Evolutionary conservation across 1,140 invertebrate genomes (phyloP), one percentile per base, ranked within the genome.

Genomic region (Drosophila obscura): DNA sequence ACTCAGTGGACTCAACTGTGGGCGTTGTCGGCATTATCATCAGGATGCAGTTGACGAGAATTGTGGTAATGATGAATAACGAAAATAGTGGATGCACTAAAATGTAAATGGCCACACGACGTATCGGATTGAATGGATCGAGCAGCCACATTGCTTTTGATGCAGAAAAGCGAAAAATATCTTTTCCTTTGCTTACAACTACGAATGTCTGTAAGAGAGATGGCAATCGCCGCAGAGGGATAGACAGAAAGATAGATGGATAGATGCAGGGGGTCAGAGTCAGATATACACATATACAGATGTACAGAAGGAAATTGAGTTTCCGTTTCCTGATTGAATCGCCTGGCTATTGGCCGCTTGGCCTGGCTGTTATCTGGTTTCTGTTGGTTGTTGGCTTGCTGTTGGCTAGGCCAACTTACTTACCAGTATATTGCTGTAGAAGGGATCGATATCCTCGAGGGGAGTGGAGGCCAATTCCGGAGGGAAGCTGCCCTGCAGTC

Each of bases 131-230:
- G 94, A 99, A 99, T 76, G 98, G 98, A 93, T 97, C 96, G 90
- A 99, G 94, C 92, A 98, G 94, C 95, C 96, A 99, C 92, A 99
- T 93, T 92, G 97, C 97, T 93, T 99, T 96, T 80, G 97, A 97
- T 91, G 98, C 97, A 93, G 97, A 98, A 95, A 99, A 99, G 93
- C 98, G 95, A 95, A 98, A 99, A 94, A 99, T 98, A 94, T 98
- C 97, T 94, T 97, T 98, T 93, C 98, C 98, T 95, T 96, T 98
- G 94, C 97, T 99, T 93, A 99, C 94, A 90, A 99, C 98, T 94
- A 98, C 96, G 94, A 99, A 99, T 92, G 98, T 99, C 98, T 99
- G 95, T 60, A 95, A 94, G 60, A 80, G 46, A 65, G 50, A 66
- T 5, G 31, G 19, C 19, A 19, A 19, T 19, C 19, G 19, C 19